Evolutionary conservation across 2,797 vertebrate species (phyloP), one percentile per base, ranked within the genome.

Genomic region (Echeneis naucrates): DNA sequence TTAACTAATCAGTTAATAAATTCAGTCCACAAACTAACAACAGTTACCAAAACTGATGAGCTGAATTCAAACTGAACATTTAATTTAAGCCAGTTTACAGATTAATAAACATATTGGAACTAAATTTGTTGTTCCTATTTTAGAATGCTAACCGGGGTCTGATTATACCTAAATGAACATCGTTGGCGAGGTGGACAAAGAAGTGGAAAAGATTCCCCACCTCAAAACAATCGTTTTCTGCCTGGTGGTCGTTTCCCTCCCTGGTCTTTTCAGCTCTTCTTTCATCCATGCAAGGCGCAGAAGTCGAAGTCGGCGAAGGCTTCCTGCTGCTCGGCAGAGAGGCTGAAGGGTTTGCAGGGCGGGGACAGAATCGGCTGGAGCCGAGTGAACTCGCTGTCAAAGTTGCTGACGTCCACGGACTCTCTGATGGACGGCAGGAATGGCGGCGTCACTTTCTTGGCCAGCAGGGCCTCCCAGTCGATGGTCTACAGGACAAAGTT

Each of bases 221-320:
- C 4, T 27, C 9, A 23, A 38, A 50, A 16, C 19, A 32, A 30
- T 26, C 0, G 7, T 10, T 13, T 51, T 1, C 32, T 19, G 16
- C 35, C 17, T 8, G 37, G 35, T 26, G 33, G 5, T 42, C 1
- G 19, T 56, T 67, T 71, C 63, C 74, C 60, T 5, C 75, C 77
- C 68, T 12, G 56, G 57, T 72, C 52, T 37, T 0, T 7, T 35
- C 21, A 1, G 37, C 23, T 24, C 26, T 0, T 48, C 32, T 21
- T 26, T 92, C 77, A 91, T 7, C 90, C 88, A 1, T 88, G 86
- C 81, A 91, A 13, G 11, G 96, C 94, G 57, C 96, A 94, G 54
- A 96, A 98, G 88, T 98, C 97, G 19, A 98, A 97, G 89, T 96
- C 95, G 10, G 84, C 92, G 75, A 98, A 98, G 48, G 92, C 84